Evolutionary conservation across 2,888 invertebrate genomes (phyloP).

Genomic region (Strigamia maritima): DNA sequence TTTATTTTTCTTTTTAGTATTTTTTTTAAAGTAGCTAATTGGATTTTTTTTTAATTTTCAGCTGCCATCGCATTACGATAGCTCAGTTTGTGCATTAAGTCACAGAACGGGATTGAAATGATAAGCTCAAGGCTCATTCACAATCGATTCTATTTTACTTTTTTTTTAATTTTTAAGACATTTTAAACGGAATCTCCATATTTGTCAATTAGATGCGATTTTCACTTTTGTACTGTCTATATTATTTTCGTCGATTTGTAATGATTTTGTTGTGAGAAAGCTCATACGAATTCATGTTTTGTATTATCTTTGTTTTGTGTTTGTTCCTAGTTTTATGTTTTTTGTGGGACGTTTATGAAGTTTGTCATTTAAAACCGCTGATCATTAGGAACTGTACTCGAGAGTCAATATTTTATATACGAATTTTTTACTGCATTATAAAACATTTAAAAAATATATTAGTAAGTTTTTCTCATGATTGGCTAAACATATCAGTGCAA

Average conservation of each 20-base stretch:
- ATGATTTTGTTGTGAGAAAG: too few species aligned
- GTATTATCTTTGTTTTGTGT: background rate
- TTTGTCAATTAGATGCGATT: too few species aligned
- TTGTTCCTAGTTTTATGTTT: background rate
- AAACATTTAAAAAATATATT: background rate
- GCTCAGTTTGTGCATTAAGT: conserved; percentile 15
- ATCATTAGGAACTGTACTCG: background rate
- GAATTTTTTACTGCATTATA: background rate
- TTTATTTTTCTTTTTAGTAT: background rate
- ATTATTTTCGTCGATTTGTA: background rate
- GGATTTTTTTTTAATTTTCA: background rate
- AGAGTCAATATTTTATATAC: background rate
- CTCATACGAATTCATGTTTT: background rate
- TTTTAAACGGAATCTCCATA: background rate
- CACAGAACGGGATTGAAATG: conserved; percentile 35
- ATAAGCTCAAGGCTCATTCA: background rate
- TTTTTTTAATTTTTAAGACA: background rate
- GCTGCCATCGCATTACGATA: conserved; percentile 35
- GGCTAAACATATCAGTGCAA: background rate
- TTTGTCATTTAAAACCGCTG: background rate
- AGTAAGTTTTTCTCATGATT: background rate
- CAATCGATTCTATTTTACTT: background rate
- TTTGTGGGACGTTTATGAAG: background rate
- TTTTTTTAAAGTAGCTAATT: background rate
- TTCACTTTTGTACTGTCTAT: background rate